These are phyloP conservation scores for Zaprionus lachaisei DNA, from an alignment of 1,140 invertebrate genomes.

Conservation along the genomic window DNA sequence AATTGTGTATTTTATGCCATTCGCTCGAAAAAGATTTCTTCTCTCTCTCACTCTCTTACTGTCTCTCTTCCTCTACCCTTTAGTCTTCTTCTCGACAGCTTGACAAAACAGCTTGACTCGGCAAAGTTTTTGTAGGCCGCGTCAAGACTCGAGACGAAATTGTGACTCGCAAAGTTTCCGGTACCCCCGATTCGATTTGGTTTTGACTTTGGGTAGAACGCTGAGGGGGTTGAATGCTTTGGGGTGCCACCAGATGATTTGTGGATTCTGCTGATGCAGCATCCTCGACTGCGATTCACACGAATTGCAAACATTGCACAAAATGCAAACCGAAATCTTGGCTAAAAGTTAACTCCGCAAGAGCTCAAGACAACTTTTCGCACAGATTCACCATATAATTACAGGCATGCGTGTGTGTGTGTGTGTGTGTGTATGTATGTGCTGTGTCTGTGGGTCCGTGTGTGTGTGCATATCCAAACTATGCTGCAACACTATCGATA, in stretches of 20 bases:
- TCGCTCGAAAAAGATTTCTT: constrained; percentile 7
- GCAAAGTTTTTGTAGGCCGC: constrained; percentile 6
- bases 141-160: constrained; percentile 7
- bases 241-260: constrained; percentile 4
- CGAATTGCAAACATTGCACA: constrained; percentile 12
- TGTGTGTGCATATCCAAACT: not conserved
- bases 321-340: constrained; percentile 9
- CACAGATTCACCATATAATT: not conserved
- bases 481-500: not conserved
- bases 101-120: constrained; percentile 5
- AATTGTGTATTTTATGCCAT: constrained; percentile 7
- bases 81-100: not conserved
- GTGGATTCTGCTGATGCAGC: constrained; percentile 9
- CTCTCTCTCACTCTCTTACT: not conserved
- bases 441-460: not conserved
- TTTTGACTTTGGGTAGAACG: too few relatives aligned
- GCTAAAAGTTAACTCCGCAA: not conserved
- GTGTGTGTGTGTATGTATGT: not conserved
- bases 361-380: constrained; percentile 8
- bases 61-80: not conserved
- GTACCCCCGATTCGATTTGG: constrained; percentile 3
- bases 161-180: constrained; percentile 6
- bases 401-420: not conserved
- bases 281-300: constrained; percentile 3
- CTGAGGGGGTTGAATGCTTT: not conserved